Evolutionary conservation across 2,113 vertebrate species (phyloP), one percentile per base, ranked within the genome.

Genomic region (Egretta garzetta): DNA sequence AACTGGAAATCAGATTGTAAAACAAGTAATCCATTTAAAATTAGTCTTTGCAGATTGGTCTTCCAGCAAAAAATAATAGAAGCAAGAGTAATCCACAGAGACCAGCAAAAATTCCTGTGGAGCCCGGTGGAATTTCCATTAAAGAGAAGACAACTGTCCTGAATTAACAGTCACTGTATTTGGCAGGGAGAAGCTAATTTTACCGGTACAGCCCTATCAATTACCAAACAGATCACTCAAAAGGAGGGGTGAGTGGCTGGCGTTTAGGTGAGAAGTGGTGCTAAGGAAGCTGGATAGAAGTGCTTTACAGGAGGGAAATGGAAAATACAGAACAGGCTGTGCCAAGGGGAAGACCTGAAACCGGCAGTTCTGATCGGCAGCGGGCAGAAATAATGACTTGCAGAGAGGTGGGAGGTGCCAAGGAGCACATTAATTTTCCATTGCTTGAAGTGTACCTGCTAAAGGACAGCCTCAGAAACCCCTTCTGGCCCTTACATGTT

Each of bases 11-110:
- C 10, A 14, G 45, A 49, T 89, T 92, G 63, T 80, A 60, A 90
- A 88, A 49, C 28, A 86, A 89, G 39, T 73, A 89, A 86, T 88
- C 60, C 14, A 30, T 89, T 96, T 93, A 80, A 86, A 96, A 94
- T 75, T 79, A 81, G 18, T 66, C 49, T 86, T 90, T 84, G 68
- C 17, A 47, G 55, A 68, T 71, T 74, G 66, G 19, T 74, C 72
- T 76, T 90, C 55, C 50, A 90, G 76, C 32, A 87, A 56, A 95
- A 96, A 94, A 83, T 80, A 64, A 84, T 14, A 82, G 75, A 71
- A 89, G 77, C 30, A 50, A 49, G 52, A 88, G 30, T 80, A 86
- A 92, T 75, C 70, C 67, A 74, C 47, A 72, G 72, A 93, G 85
- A 83, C 24, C 33, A 60, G 64, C 60, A 58, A 79, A 80, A 35